A percentile compares a stretch with the other conserved stretches of the same genome.
phyloP scores from a whole-genome alignment of 2,113 vertebrate genomes.

The Perccottus glenii region DNA sequence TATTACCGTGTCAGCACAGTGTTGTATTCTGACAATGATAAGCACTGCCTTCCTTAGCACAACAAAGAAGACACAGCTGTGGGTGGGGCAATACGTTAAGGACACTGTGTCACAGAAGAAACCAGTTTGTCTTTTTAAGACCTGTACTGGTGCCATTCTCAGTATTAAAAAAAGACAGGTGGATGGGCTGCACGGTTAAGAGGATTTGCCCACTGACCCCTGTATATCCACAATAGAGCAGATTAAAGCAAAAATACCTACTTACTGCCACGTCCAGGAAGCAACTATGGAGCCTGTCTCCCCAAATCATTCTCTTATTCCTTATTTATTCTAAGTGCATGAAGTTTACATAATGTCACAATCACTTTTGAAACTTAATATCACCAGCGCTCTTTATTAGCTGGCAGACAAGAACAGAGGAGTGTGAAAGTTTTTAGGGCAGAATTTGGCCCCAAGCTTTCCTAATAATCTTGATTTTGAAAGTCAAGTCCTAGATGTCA shows the following conservation, averaged over 20 bases:
- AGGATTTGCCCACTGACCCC: slow-evolving; percentile 73
- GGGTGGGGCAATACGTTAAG: slow-evolving; percentile 8
- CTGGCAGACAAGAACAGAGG: slow-evolving; percentile 19
- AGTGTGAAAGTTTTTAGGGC: slow-evolving; percentile 30
- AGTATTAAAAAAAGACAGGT: slow-evolving; percentile 21
- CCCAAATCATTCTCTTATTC: not conserved
- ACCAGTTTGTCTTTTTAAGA: slow-evolving; percentile 33
- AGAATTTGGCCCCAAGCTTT: slow-evolving; percentile 12
- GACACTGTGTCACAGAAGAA: slow-evolving; percentile 28
- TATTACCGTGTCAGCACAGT: slow-evolving; percentile 13
- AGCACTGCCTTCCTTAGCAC: not conserved
- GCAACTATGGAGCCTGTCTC: not conserved
- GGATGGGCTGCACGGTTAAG: slow-evolving; percentile 62
- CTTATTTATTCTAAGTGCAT: not conserved
- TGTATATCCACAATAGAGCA: slow-evolving; percentile 27
- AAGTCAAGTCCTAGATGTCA: slow-evolving; percentile 10
- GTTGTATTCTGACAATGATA: not conserved
- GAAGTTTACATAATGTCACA: not conserved
- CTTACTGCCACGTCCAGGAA: not conserved
- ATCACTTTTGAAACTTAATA: slow-evolving; percentile 17
- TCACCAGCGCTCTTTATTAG: slow-evolving; percentile 5
- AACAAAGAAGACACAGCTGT: slow-evolving; percentile 14
- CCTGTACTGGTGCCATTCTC: slow-evolving; percentile 44
- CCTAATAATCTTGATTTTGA: not conserved
- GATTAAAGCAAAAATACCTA: slow-evolving; percentile 54